Percentiles rank a stretch among this genome's conserved stretches.
These are phyloP conservation scores for Diaperis boleti DNA, from an alignment of 2,888 invertebrate genomes.

Conservation along the genomic window DNA sequence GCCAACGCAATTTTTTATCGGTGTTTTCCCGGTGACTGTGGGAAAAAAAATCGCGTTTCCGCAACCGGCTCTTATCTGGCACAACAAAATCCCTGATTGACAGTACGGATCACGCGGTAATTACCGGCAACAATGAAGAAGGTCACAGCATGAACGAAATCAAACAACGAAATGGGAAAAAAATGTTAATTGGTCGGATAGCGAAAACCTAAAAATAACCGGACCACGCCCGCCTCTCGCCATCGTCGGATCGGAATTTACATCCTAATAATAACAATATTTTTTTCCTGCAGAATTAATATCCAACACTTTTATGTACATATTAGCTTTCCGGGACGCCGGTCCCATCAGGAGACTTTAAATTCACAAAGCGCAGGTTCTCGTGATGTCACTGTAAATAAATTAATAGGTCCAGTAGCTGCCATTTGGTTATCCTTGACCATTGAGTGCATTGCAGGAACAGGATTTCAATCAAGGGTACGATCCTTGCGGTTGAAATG, in stretches of 20 bases:
- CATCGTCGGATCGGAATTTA: too few species aligned
- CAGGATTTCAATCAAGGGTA: slow-evolving; percentile 54
- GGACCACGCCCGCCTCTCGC: too few species aligned
- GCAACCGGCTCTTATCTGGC: background rate
- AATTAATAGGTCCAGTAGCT: slow-evolving; percentile 18
- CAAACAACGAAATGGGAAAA: background rate
- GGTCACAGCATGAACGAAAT: background rate
- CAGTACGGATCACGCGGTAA: background rate
- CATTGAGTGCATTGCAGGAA: slow-evolving; percentile 50
- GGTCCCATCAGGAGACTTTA: too few species aligned
- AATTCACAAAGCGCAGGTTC: too few species aligned
- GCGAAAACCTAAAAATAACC: slow-evolving; percentile 10
- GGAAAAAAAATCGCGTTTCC: too few species aligned
- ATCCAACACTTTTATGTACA: too few species aligned
- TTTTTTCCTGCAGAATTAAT: too few species aligned
- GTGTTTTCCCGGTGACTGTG: too few species aligned
- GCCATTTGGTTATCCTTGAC: slow-evolving; percentile 35
- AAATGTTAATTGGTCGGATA: slow-evolving; percentile 2
- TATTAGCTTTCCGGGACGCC: too few species aligned
- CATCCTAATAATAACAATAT: too few species aligned
- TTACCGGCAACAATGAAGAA: background rate
- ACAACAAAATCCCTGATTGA: background rate
- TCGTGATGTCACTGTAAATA: too few species aligned
- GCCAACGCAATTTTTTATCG: too few species aligned
- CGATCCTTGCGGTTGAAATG: slow-evolving; percentile 57